Base-by-base conservation (phyloP, 2,888 invertebrate genomes). In the Rhaphigaster nebulosa region DNA sequence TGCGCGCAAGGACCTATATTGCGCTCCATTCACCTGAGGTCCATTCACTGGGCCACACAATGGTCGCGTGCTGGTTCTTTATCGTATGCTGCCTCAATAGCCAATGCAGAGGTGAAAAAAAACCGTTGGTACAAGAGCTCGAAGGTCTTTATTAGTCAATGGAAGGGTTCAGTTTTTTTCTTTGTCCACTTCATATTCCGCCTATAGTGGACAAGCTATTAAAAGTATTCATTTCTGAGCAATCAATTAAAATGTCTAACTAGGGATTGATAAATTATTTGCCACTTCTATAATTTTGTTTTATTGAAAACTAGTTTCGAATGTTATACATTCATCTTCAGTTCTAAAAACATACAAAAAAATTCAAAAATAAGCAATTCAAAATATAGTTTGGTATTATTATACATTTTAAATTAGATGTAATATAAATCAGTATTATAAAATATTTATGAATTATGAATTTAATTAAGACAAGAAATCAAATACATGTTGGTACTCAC, bases 51-150 rank as follows among this genome's bases (percentile, higher is more conserved):
- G 41, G 1, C 29, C 1, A 29, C 29, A 65, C 65, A 65, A 65
- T 80, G 80, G 80, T 80, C 80, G 80, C 80, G 80, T 80, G 80
- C 80, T 80, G 80, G 41, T 80, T 80, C 80, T 41, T 80, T 80
- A 80, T 80, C 23, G 38, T 34, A 5, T 0, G 0, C 76, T 60
- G 8, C 38, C 41, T 80, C 80, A 80, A 80, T 80, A 26, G 80
- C 38, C 65, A 15, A 65, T n/a, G 29, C 29, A 12, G 20, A 80
- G 23, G 41, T 41, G 80, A 80, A 80, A 76, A n/a, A 52, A 76
- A 80, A 80, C 80, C 80, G 80, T 80, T 80, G 80, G 23, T 29
- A 13, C 29, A 29, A 65, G 65, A 65, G 65, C n/a, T 60, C 12
- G 29, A 15, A 29, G 65, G 29, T 65, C 65, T 65, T 65, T 65